Percentiles rank a stretch among this genome's conserved stretches.
These are phyloP conservation scores for Odontamblyopus rebecca DNA, from an alignment of 2,797 vertebrate genomes.

Conservation along the genomic window DNA sequence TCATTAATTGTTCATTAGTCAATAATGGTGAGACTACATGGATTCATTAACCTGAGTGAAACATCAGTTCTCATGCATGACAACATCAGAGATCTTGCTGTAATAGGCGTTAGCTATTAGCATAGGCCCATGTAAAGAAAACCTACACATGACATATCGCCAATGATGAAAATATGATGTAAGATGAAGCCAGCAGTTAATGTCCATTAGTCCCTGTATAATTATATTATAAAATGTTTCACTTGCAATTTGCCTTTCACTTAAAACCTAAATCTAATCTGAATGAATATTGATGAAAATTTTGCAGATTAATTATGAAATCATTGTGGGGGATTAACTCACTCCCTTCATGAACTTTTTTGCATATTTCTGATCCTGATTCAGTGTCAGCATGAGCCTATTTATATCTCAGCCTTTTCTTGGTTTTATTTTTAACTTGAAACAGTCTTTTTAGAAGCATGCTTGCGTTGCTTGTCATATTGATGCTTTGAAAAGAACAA, in stretches of 20 bases:
- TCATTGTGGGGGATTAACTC: constrained; percentile 30
- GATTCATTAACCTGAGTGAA: constrained; percentile 7
- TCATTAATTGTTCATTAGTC: constrained; percentile 34
- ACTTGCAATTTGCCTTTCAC: constrained; percentile 19
- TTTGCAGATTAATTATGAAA: constrained; percentile 34
- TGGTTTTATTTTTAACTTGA: constrained; percentile 29
- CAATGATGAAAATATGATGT: constrained; percentile 29
- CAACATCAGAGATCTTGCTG: not conserved
- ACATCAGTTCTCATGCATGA: not conserved
- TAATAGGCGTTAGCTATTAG: not conserved
- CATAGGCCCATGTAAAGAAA: not conserved
- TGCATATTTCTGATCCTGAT: constrained; percentile 26
- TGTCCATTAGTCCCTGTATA: constrained; percentile 11
- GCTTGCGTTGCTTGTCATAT: constrained; percentile 14
- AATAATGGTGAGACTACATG: not conserved
- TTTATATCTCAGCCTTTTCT: constrained; percentile 39
- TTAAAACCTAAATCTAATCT: constrained; percentile 6
- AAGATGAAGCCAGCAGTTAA: constrained; percentile 26
- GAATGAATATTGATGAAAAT: constrained; percentile 7
- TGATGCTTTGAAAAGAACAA: constrained; percentile 19
- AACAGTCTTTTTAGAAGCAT: constrained; percentile 20
- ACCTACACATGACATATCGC: not conserved
- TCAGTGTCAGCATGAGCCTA: constrained; percentile 20
- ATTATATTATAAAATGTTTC: constrained; percentile 11
- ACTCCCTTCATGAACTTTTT: constrained; percentile 33